Evolutionary conservation across 1,140 invertebrate species (phyloP), one percentile per base, ranked within the genome.

Genomic region (Sycophaga agraensis): DNA sequence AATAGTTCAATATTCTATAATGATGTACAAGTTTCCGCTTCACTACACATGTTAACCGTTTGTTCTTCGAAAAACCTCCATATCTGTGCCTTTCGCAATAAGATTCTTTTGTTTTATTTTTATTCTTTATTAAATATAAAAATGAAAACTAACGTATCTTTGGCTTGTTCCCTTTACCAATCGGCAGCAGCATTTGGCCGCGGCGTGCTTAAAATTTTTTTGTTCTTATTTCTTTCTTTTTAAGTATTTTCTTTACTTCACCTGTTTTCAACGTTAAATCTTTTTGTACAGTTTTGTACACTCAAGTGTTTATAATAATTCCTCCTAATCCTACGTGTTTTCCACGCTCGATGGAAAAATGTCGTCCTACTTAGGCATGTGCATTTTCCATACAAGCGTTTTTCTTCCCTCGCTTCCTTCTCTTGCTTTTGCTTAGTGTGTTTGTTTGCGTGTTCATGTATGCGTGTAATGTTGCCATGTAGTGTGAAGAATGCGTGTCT

Each of bases 161-260:
- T 82, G 80, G 80, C 79, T 81, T 82, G 78, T 80, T 81, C 79
- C 79, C 80, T 79, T 81, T 78, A 82, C 78, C 80, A 80, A 78
- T 78, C 75, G 68, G 68, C 75, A 66, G 71, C 72, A 77, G 72
- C 73, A 49, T 63, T 60, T 39, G 59, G 70, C 72, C 74, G 72
- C 74, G 63, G 68, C 71, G 70, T 74, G 66, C 70, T 71, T 72
- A 66, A 73, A 70, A 63, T 71, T 69, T 58, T 43, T 19, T 26
- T n/a, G n/a, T n/a, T n/a, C n/a, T n/a, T n/a, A n/a, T n/a, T 68
- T 55, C 59, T 70, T 67, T 64, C 68, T 58, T 60, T 61, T 64
- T 50, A 63, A 59, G 45, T 63, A 64, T 65, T 51, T 55, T 51
- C 61, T 57, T 45, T 64, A 14, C 50, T 65, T 65, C 31, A 31